These are phyloP conservation scores for Sinohyriopsis cumingii DNA, from an alignment of 2,888 invertebrate species.

Conservation along the genomic window DNA sequence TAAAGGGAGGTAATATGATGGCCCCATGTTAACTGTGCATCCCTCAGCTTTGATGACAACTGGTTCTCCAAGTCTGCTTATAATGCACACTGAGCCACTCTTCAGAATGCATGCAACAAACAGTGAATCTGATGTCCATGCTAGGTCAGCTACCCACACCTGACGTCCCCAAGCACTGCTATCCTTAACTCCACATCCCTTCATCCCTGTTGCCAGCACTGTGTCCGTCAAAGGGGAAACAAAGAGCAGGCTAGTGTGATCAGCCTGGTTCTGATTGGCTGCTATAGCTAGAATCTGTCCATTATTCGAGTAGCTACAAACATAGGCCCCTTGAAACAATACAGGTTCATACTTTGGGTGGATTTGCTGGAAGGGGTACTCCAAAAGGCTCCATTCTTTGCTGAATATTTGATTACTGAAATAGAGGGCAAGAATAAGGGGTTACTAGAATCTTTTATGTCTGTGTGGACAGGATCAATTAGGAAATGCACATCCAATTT, in stretches of 20 bases:
- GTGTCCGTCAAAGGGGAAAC: slow-evolving; percentile 64
- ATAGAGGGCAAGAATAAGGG: background rate
- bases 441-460: background rate
- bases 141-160: slow-evolving; percentile 62
- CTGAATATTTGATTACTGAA: slow-evolving; percentile 45
- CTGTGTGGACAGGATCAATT: no score
- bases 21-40: slow-evolving; percentile 64
- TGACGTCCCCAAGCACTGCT: slow-evolving; percentile 50
- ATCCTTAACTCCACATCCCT: slow-evolving; percentile 54
- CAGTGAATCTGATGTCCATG: slow-evolving; percentile 67
- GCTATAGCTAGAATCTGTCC: slow-evolving; percentile 67
- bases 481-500: no score
- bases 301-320: slow-evolving; percentile 56
- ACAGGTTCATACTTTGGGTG: slow-evolving; percentile 53
- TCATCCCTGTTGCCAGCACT: slow-evolving; percentile 57
- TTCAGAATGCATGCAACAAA: slow-evolving; percentile 63
- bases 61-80: slow-evolving; percentile 68
- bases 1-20: slow-evolving; percentile 65
- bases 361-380: slow-evolving; percentile 54
- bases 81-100: slow-evolving; percentile 64
- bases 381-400: slow-evolving; percentile 55
- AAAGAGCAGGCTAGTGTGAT: slow-evolving; percentile 60
- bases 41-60: slow-evolving; percentile 60
- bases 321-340: slow-evolving; percentile 53
- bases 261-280: slow-evolving; percentile 63